phyloP scores from a whole-genome alignment of 1,140 invertebrate species.

The Leptestheria dahalacensis region DNA sequence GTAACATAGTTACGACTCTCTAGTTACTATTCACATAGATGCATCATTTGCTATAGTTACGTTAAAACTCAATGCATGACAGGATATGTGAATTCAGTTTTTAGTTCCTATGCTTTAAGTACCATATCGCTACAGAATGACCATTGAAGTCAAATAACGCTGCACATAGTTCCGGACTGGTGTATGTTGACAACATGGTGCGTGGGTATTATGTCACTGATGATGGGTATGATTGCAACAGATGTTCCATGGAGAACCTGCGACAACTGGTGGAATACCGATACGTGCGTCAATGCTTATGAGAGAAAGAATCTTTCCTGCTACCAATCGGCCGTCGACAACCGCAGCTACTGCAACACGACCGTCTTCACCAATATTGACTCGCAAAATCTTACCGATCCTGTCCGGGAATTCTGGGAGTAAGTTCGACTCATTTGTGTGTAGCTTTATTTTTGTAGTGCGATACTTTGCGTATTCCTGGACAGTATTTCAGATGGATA shows the following conservation, averaged over 20 bases:
- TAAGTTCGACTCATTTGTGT: slow-evolving; percentile 32
- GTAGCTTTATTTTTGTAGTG: no score
- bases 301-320: slow-evolving; percentile 43
- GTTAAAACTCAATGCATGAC: background rate
- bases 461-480: no score
- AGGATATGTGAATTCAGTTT: background rate
- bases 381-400: slow-evolving; percentile 53
- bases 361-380: slow-evolving; percentile 48
- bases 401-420: slow-evolving; percentile 96
- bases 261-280: slow-evolving; percentile 83
- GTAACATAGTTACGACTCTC: slow-evolving; percentile 33
- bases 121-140: no score
- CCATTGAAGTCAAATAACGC: no score
- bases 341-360: slow-evolving; percentile 37
- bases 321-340: slow-evolving; percentile 21
- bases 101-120: background rate
- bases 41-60: no score
- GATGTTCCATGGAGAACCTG: slow-evolving; percentile 92
- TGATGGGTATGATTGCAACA: slow-evolving; percentile 23
- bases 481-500: no score
- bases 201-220: background rate
- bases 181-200: background rate
- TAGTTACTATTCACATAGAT: background rate
- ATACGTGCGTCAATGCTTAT: slow-evolving; percentile 63
- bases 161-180: background rate